These are phyloP conservation scores for Apis laboriosa DNA, from an alignment of 1,140 invertebrate species.

Conservation along the genomic window DNA sequence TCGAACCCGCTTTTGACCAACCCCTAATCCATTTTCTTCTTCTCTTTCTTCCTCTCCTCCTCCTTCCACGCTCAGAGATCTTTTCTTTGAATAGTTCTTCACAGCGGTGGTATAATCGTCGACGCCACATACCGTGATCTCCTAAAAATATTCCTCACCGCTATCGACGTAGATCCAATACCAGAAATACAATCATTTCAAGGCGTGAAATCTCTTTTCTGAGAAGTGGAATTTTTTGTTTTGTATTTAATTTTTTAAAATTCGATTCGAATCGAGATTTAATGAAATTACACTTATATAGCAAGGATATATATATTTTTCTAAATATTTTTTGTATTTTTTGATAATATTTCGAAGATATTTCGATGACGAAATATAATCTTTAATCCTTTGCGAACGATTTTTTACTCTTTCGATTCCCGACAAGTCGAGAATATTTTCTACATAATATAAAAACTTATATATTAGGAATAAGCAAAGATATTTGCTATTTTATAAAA, in stretches of 20 bases:
- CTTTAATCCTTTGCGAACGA: no score
- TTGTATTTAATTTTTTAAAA: background rate
- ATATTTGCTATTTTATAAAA: no score
- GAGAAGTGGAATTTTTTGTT: background rate
- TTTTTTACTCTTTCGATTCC: no score
- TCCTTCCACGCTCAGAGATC: conserved; percentile 8
- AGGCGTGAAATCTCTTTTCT: no score
- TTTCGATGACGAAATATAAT: no score
- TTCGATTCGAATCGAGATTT: background rate
- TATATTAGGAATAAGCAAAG: no score
- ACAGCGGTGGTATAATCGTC: conserved; percentile 53
- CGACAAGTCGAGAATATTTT: no score
- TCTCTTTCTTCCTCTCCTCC: background rate
- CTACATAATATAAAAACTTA: no score
- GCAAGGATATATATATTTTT: no score
- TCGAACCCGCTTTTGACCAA: conserved; percentile 50
- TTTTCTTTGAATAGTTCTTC: conserved; percentile 49
- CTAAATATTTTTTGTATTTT: no score
- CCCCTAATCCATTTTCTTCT: conserved; percentile 55
- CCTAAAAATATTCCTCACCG: conserved; percentile 30
- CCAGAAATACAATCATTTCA: background rate
- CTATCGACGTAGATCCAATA: background rate
- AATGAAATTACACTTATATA: conserved; percentile 2
- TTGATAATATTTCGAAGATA: no score
- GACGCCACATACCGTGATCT: background rate